Evolutionary conservation across 2,797 vertebrate species (phyloP).

Genomic region (Fistularia commersonii): DNA sequence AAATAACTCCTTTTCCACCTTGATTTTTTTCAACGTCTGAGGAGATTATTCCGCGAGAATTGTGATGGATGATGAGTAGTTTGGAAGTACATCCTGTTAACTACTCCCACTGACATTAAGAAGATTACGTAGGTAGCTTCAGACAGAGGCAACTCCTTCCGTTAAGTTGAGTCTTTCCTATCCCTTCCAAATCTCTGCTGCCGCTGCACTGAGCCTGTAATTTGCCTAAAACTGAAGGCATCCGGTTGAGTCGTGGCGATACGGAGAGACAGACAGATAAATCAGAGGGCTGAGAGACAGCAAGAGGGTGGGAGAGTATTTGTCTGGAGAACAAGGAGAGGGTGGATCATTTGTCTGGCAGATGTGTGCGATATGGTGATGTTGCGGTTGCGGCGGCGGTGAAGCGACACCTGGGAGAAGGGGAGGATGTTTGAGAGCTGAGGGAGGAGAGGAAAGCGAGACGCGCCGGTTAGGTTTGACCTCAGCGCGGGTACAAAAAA

Average conservation of each 20-base stretch:
- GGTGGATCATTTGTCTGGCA: conserved; percentile 75
- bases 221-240: conserved; percentile 74
- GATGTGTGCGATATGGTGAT: conserved; percentile 65
- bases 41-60: conserved; percentile 72
- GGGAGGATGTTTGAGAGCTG: conserved; percentile 49
- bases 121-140: conserved; percentile 76
- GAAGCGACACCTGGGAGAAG: conserved; percentile 53
- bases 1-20: conserved; percentile 57
- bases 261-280: conserved; percentile 58
- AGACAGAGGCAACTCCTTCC: conserved; percentile 76
- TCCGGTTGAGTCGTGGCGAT: conserved; percentile 54
- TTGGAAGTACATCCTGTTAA: conserved; percentile 79
- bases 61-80: conserved; percentile 76
- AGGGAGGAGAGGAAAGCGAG: conserved; percentile 53
- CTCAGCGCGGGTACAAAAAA: conserved; percentile 45
- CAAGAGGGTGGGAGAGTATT: conserved; percentile 68
- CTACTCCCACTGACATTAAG: conserved; percentile 79
- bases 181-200: conserved; percentile 69
- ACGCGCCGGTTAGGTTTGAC: conserved; percentile 49
- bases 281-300: conserved; percentile 62
- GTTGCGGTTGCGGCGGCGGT: conserved; percentile 30
- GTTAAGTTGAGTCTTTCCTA: conserved; percentile 68
- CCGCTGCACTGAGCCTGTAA: conserved; percentile 64
- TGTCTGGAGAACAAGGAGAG: conserved; percentile 71
- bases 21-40: conserved; percentile 65